Percentiles rank a stretch among this genome's conserved stretches.
These are phyloP conservation scores for Crypturellus undulatus DNA, from an alignment of 2,113 vertebrate species.

Conservation along the genomic window DNA sequence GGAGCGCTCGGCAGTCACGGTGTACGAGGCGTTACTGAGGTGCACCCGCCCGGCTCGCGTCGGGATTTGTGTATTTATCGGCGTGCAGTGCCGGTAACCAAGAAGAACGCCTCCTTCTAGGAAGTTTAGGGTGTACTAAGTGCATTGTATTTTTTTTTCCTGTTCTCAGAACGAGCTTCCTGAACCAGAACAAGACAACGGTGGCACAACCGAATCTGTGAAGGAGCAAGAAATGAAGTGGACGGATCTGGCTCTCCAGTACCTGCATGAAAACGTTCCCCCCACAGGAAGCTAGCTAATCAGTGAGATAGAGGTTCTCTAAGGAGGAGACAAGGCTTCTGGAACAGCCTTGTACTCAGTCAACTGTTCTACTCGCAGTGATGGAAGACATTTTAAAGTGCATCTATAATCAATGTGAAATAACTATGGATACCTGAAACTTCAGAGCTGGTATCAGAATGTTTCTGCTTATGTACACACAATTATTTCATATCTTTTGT, in stretches of 20 bases:
- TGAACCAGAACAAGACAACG: conserved; percentile 97
- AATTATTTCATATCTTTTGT: background rate
- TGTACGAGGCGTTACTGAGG: background rate
- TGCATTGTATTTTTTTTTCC: background rate
- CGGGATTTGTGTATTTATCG: background rate
- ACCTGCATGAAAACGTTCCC: conserved; percentile 94
- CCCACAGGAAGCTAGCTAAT: conserved; percentile 79
- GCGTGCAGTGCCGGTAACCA: background rate
- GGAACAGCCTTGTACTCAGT: background rate
- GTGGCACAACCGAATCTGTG: conserved; percentile 95
- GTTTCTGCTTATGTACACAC: background rate
- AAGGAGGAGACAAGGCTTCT: background rate
- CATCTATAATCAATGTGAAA: background rate
- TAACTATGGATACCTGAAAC: background rate
- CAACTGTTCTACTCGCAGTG: background rate
- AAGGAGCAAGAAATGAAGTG: conserved; percentile 99
- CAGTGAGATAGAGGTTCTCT: background rate
- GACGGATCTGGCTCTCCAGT: conserved; percentile 94
- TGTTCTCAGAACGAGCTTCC: conserved; percentile 92
- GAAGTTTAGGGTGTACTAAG: background rate
- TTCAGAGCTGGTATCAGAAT: background rate
- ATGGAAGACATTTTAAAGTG: background rate
- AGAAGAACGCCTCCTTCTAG: background rate
- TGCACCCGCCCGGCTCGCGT: background rate
- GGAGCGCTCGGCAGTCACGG: background rate